These are phyloP conservation scores for Isichthys henryi DNA, from an alignment of 2,113 vertebrate genomes.

Conservation along the genomic window DNA sequence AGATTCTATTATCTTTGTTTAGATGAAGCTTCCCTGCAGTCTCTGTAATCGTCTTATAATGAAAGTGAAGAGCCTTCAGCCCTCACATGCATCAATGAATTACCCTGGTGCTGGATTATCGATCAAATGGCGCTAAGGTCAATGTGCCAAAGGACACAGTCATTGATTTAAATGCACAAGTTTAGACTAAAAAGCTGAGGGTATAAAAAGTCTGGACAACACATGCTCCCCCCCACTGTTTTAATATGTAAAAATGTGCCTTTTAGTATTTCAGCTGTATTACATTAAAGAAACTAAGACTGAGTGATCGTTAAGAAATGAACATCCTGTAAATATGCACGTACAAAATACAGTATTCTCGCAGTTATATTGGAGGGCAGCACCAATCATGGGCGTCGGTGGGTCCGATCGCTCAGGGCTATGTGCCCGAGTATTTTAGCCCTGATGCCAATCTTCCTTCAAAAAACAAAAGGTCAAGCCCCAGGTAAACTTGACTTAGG, in stretches of 20 bases:
- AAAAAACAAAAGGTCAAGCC: too few relatives aligned
- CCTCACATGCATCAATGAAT: background rate
- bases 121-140: background rate
- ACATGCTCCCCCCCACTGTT: background rate
- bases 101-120: background rate
- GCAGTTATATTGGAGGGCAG: background rate
- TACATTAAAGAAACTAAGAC: background rate
- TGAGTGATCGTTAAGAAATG: background rate
- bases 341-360: background rate
- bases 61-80: background rate
- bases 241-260: background rate
- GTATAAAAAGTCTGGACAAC: background rate
- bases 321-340: background rate
- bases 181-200: background rate
- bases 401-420: too few relatives aligned
- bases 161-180: constrained; percentile 8
- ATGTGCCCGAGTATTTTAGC: too few relatives aligned
- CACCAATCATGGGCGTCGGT: background rate
- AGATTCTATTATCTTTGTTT: background rate
- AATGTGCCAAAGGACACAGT: background rate
- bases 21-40: background rate
- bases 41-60: background rate
- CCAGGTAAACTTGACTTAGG: too few relatives aligned
- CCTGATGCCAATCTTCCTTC: too few relatives aligned
- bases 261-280: background rate